A percentile compares a stretch with the other conserved stretches of the same genome.
Conservation (phyloP, 1,140 invertebrate genomes). For the Drosophila bipectinata region DNA sequence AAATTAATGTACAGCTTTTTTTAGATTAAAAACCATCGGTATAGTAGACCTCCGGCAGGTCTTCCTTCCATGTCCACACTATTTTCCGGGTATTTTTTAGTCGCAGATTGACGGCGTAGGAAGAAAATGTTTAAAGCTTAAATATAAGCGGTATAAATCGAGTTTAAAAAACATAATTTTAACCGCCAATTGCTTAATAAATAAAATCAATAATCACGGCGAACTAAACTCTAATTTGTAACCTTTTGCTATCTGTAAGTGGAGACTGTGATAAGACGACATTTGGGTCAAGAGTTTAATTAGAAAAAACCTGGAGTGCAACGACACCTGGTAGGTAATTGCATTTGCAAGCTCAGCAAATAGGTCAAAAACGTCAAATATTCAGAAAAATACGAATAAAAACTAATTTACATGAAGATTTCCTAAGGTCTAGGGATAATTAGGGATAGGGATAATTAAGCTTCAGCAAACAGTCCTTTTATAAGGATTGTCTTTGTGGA, state of each 20-base stretch:
- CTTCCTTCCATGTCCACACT: conserved; percentile 8
- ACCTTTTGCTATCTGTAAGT: conserved; percentile 36
- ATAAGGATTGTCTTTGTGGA: too few species aligned
- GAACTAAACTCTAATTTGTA: conserved; percentile 33
- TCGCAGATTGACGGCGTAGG: background rate
- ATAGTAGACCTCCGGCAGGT: background rate
- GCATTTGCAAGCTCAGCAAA: conserved; percentile 34
- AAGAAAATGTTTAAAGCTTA: conserved; percentile 7
- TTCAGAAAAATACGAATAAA: background rate
- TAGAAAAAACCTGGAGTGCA: conserved; percentile 34
- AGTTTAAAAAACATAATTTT: background rate
- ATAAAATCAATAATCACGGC: conserved; percentile 28
- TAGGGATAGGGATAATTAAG: background rate
- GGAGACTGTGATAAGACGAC: conserved; percentile 28
- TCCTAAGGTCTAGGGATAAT: too few species aligned
- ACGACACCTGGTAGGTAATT: conserved; percentile 27
- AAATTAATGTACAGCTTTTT: background rate
- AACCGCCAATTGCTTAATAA: background rate
- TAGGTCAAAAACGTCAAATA: background rate
- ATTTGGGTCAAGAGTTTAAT: conserved; percentile 67
- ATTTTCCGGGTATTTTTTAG: conserved; percentile 23
- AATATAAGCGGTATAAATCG: conserved; percentile 3
- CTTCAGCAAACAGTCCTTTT: background rate
- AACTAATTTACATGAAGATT: background rate
- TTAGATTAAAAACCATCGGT: too few species aligned